Percentiles rank a stretch among this genome's conserved stretches.
Evolutionary conservation across 2,888 invertebrate genomes (phyloP).

Genomic region (Brassicogethes aeneus): DNA sequence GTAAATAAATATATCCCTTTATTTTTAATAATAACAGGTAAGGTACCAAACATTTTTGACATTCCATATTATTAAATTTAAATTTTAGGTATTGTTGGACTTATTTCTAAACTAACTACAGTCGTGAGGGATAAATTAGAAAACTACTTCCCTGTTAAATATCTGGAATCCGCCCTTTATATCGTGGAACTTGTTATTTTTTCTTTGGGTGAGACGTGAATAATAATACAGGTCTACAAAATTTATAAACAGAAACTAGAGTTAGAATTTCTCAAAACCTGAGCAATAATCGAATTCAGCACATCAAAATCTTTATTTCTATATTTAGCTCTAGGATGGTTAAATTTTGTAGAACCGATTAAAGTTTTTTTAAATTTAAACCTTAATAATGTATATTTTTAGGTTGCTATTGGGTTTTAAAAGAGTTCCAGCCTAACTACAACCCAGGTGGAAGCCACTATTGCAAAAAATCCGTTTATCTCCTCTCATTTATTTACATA

Average conservation of each 20-base stretch:
- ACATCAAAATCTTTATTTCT: too few species aligned
- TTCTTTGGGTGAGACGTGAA: conserved; percentile 22
- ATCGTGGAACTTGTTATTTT: conserved; percentile 26
- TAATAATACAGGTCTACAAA: too few species aligned
- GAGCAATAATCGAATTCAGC: too few species aligned
- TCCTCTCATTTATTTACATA: conserved; percentile 29
- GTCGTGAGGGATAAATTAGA: conserved; percentile 19
- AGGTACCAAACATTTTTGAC: conserved; percentile 3
- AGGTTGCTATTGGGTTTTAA: conserved; percentile 32
- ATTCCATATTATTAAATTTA: background rate
- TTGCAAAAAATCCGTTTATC: conserved; percentile 31
- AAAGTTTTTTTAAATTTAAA: too few species aligned
- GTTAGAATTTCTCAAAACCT: too few species aligned
- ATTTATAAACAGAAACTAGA: too few species aligned
- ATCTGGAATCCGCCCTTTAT: conserved; percentile 26
- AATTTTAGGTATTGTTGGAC: conserved; percentile 25
- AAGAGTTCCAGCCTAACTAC: conserved; percentile 28
- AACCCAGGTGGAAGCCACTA: conserved; percentile 18
- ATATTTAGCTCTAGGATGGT: too few species aligned
- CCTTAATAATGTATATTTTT: too few species aligned
- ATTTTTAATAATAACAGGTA: conserved; percentile 31
- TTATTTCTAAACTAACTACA: conserved; percentile 26
- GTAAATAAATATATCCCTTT: conserved; percentile 30
- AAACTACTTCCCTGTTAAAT: conserved; percentile 17
- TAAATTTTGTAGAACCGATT: too few species aligned